Percentiles rank a stretch among this genome's conserved stretches.
These are phyloP conservation scores for Malacoctenus gilli DNA, from an alignment of 2,797 vertebrate species.

Conservation along the genomic window DNA sequence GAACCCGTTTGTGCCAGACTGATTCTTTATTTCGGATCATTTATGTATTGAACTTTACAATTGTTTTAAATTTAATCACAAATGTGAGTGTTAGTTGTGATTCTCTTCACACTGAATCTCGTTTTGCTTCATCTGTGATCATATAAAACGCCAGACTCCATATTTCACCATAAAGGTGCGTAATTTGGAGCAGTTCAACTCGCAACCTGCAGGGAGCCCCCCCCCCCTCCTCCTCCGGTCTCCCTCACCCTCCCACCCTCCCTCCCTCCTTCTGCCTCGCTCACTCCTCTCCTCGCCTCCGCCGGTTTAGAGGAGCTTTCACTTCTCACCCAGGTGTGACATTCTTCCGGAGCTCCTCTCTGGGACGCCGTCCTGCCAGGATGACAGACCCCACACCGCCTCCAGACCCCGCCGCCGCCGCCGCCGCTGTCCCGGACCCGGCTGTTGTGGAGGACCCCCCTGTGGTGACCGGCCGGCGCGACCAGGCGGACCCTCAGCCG, in stretches of 20 bases:
- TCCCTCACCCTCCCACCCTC: constrained; percentile 36
- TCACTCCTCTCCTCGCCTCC: constrained; percentile 15
- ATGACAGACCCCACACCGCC: constrained; percentile 77
- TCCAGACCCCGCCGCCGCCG: constrained; percentile 52
- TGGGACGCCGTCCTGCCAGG: constrained; percentile 39
- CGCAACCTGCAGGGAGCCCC: constrained; percentile 42
- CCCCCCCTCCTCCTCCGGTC: constrained; percentile 25
- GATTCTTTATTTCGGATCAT: no score
- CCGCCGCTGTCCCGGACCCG: no score
- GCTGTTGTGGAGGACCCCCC: constrained; percentile 68
- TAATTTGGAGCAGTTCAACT: constrained; percentile 36
- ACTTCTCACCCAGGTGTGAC: constrained; percentile 77
- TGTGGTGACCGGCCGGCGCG: no score
- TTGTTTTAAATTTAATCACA: no score
- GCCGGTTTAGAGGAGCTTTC: constrained; percentile 31
- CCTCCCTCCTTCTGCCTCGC: constrained; percentile 30
- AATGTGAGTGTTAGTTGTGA: no score
- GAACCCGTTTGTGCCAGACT: no score
- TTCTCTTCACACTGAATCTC: no score
- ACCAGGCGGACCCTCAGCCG: constrained; percentile 50
- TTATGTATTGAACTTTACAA: no score
- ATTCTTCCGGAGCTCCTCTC: constrained; percentile 72
- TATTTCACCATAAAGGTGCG: no score
- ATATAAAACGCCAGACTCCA: no score
- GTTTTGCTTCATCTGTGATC: no score